These are phyloP conservation scores for Tragelaphus scriptus DNA, from an alignment of 2,113 vertebrate species.

Conservation along the genomic window DNA sequence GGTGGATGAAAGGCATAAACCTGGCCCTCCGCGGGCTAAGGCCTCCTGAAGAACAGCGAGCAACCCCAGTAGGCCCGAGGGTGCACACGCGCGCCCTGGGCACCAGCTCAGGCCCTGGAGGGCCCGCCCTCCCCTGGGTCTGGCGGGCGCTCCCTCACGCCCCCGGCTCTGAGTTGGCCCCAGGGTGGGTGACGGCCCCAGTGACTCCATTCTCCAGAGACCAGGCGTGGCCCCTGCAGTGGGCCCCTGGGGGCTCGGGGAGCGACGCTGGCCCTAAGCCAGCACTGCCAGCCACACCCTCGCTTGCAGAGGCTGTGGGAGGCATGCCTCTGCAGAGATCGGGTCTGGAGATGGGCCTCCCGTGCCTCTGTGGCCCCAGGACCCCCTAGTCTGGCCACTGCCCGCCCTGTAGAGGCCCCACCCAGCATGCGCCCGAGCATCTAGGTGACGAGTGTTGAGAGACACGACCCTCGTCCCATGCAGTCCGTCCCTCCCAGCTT, in stretches of 20 bases:
- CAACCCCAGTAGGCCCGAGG: not conserved
- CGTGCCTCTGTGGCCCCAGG: not conserved
- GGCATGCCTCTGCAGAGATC: not conserved
- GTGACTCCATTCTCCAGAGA: not conserved
- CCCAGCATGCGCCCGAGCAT: rapidly evolving
- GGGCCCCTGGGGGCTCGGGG: rapidly evolving
- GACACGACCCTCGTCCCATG: rapidly evolving
- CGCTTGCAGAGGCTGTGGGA: rapidly evolving
- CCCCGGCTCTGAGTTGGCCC: not conserved
- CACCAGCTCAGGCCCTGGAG: not conserved
- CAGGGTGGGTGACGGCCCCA: not conserved
- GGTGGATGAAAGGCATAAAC: too few relatives aligned
- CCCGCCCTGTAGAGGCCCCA: not conserved
- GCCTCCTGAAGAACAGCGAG: constrained; percentile 28
- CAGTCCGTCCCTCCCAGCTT: rapidly evolving
- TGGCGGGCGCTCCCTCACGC: rapidly evolving
- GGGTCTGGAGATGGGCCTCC: rapidly evolving
- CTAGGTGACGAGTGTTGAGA: not conserved
- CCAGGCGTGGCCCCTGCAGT: not conserved
- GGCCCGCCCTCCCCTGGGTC: not conserved
- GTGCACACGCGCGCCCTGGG: not conserved
- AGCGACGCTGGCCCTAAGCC: not conserved
- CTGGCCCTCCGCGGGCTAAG: not conserved
- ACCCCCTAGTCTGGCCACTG: rapidly evolving
- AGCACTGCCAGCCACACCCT: rapidly evolving